Base-by-base conservation (phyloP, 2,888 invertebrate genomes). In the Masnerella sp. region DNA sequence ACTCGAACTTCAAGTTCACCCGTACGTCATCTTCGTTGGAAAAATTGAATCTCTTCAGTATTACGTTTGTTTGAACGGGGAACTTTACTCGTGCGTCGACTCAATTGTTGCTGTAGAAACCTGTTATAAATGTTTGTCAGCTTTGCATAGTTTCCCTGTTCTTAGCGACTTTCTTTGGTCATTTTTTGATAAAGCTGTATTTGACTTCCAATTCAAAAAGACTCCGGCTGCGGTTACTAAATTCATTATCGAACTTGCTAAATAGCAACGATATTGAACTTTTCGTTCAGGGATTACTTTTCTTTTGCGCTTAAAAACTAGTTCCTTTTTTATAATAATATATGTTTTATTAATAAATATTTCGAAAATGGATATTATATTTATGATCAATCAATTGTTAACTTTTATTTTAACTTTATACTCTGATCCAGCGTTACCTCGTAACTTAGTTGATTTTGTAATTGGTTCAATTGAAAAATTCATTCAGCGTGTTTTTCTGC, bases 61-160 rank as follows among this genome's bases (percentile, higher is more conserved):
- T 43, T 34, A 32, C 25, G 11, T 58, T 11, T 8, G 18, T 0
- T 30, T 58, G 15, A 58, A 58, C 17, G 32, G 30, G 1, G 34
- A 58, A 25, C n/a, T 8, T n/a, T 51, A 71, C 28, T n/a, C 5
- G 3, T 71, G 20, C 25, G 0, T n/a, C n/a, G 34, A 64, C 30
- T 11, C 38, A 28, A 2, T 40, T 5, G 34, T 25, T 17, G 71
- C 71, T n/a, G 51, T 64, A 2, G 52, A 71, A 40, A 22, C 15
- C 9, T 73, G 73, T 38, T 68, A 43, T n/a, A 62, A 67, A 25
- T 69, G 64, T 14, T 38, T 74, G 9, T 49, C 40, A 14, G 74
- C 65, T 8, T 45, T 69, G 12, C 42, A 45, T 22, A 45, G 32
- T 1, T 49, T 58, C 8, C 58, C 67, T 11, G 32, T 32, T 20